Percentiles rank a stretch among this genome's conserved stretches.
Evolutionary conservation across 2,797 vertebrate genomes (phyloP).

Genomic region (Poecilia wingei): DNA sequence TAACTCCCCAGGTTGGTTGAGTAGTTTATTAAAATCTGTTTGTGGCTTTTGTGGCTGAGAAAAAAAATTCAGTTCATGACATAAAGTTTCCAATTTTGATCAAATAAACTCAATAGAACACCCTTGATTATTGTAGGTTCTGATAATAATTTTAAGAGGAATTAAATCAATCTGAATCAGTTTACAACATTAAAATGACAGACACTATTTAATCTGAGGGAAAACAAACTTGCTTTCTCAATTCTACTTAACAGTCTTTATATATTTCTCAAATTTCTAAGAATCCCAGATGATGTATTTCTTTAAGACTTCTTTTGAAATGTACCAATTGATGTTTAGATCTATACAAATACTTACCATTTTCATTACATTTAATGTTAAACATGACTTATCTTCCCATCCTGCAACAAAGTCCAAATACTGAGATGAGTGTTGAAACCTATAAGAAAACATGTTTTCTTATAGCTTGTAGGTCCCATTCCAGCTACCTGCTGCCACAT

Average conservation of each 20-base stretch:
- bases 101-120: no score
- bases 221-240: neutral
- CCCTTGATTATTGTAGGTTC: neutral
- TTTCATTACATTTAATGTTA: neutral
- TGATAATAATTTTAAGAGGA: neutral
- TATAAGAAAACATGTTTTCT: no score
- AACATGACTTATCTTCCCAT: neutral
- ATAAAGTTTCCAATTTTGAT: no score
- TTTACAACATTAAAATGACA: neutral
- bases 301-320: neutral
- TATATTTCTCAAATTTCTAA: neutral
- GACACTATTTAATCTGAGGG: neutral
- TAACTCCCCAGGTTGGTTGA: neutral
- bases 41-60: neutral
- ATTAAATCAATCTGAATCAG: neutral
- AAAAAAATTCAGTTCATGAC: neutral
- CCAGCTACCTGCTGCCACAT: no score
- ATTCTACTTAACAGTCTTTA: neutral
- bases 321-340: neutral
- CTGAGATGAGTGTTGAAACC: neutral
- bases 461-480: no score
- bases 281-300: neutral
- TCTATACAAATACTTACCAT: neutral
- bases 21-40: neutral
- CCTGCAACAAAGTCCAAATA: neutral